Evolutionary conservation across 2,797 vertebrate genomes (phyloP).

Genomic region (Gymnocypris eckloni): DNA sequence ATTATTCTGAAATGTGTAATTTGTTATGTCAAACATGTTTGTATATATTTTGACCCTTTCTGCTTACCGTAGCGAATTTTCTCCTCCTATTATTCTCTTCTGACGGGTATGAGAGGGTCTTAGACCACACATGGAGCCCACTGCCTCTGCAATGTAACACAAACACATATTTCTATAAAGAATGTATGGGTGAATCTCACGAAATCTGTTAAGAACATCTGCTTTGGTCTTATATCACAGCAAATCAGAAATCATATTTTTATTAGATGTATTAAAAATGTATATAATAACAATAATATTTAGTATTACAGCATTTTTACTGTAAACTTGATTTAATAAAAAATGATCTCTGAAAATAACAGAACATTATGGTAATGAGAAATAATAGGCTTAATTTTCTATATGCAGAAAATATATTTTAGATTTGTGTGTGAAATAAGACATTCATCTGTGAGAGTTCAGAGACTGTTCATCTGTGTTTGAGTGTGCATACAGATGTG

Average conservation of each 20-base stretch:
- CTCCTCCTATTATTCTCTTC: conserved; percentile 95
- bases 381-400: neutral
- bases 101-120: conserved; percentile 88
- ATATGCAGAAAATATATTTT: neutral
- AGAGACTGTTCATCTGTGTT: neutral
- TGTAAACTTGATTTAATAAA: neutral
- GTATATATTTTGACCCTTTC: conserved; percentile 12
- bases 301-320: neutral
- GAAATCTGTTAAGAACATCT: conserved; percentile 10
- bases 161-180: conserved; percentile 52
- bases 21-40: conserved; percentile 27
- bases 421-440: neutral
- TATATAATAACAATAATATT: no score
- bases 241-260: neutral
- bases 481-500: conserved; percentile 36
- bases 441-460: neutral
- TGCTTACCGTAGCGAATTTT: conserved; percentile 92
- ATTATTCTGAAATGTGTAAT: conserved; percentile 6
- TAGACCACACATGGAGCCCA: conserved; percentile 86
- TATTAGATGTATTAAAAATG: no score
- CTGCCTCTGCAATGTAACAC: conserved; percentile 78
- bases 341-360: neutral
- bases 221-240: neutral
- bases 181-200: neutral
- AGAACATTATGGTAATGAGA: neutral